Conservation (phyloP, 2,113 vertebrate species). For the Channa maculata region DNA sequence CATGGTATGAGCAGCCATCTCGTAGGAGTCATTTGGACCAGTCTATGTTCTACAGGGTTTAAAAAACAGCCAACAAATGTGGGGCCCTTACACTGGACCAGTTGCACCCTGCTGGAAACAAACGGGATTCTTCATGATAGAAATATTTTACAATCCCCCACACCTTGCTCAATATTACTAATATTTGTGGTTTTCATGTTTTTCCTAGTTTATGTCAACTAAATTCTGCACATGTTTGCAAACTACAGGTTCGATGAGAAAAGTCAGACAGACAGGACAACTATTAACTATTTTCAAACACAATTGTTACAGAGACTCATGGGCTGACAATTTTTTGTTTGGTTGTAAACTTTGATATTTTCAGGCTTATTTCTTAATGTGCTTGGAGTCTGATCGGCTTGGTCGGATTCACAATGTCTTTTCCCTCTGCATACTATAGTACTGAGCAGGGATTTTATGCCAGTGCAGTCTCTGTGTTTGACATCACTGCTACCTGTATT, state of each 20-base stretch:
- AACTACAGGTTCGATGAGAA: neutral
- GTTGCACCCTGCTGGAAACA: neutral
- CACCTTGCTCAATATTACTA: neutral
- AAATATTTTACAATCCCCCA: neutral
- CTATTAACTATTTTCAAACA: constrained; percentile 2
- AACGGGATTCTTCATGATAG: neutral
- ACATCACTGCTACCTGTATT: neutral
- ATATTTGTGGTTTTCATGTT: neutral
- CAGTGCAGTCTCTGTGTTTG: too few species aligned
- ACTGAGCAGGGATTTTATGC: too few species aligned
- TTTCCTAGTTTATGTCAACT: neutral
- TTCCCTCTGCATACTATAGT: neutral
- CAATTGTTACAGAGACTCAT: neutral
- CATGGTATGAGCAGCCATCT: constrained; percentile 74
- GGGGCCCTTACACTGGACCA: constrained; percentile 19
- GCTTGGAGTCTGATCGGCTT: constrained; percentile 17
- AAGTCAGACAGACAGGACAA: neutral
- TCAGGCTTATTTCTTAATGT: constrained; percentile 8
- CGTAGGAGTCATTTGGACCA: constrained; percentile 77
- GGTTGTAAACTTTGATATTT: neutral
- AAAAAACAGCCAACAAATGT: constrained; percentile 39
- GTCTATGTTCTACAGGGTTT: constrained; percentile 55
- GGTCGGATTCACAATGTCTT: constrained; percentile 3
- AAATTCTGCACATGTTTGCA: constrained; percentile 1
- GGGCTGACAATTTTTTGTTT: neutral